A percentile compares a stretch with the other conserved stretches of the same genome.
These are phyloP conservation scores for Nestor notabilis DNA, from an alignment of 2,113 vertebrate genomes.

Conservation along the genomic window DNA sequence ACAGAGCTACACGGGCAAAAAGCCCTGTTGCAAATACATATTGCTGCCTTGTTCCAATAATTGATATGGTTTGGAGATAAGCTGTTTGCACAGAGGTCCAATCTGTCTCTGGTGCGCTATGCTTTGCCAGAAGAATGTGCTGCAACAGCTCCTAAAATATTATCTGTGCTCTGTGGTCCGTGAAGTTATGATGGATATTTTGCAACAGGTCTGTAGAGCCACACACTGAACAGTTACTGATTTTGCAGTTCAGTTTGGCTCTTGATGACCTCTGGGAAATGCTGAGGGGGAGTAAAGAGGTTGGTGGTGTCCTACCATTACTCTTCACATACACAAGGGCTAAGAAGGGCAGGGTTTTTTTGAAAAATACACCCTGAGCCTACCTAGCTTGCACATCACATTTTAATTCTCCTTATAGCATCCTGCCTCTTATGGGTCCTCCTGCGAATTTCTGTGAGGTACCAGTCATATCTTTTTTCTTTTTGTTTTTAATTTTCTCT, in stretches of 20 bases:
- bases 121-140: neutral
- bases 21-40: neutral
- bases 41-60: neutral
- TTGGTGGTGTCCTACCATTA: neutral
- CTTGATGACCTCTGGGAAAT: neutral
- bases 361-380: neutral
- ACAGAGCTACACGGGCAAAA: neutral
- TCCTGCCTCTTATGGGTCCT: neutral
- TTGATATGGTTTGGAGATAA: neutral
- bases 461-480: neutral
- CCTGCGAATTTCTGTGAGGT: neutral
- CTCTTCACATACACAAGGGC: neutral
- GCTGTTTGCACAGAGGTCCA: neutral
- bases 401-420: neutral
- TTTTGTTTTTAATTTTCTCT: too few species aligned
- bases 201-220: neutral
- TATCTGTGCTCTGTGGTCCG: neutral
- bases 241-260: neutral
- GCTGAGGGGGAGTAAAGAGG: neutral
- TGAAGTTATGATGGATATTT: neutral
- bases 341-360: neutral
- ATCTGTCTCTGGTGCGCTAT: accelerated
- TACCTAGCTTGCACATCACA: neutral
- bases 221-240: neutral
- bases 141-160: neutral